Evolutionary conservation across 2,888 invertebrate genomes (phyloP).

Genomic region (Pristionchus fissidentatus): DNA sequence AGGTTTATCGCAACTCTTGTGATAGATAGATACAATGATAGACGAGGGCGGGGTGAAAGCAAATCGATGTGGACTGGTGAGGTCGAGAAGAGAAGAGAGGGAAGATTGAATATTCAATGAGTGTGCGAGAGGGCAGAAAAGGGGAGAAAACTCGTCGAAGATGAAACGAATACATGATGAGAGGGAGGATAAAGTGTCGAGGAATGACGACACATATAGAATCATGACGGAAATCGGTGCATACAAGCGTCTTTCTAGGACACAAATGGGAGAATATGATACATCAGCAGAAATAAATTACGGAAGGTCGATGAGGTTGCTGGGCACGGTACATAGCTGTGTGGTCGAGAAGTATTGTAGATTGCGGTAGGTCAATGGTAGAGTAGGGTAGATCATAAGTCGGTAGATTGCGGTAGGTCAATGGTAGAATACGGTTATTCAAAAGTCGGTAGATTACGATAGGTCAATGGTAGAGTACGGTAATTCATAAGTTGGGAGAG

Average conservation of each 20-base stretch:
- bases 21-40: constrained; percentile 4
- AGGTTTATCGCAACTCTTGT: background rate
- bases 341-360: no score
- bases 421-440: background rate
- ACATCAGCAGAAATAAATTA: no score
- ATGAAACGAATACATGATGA: no score
- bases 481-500: background rate
- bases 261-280: no score
- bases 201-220: no score
- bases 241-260: background rate
- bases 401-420: background rate
- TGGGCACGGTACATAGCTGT: no score
- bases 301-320: no score
- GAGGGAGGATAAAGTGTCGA: no score
- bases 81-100: background rate
- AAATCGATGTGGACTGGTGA: background rate
- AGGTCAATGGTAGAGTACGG: background rate
- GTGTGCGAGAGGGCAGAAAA: no score
- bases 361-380: background rate
- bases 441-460: background rate
- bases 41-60: background rate
- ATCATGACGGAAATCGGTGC: background rate
- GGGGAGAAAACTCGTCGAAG: no score
- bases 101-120: constrained; percentile 23
- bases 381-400: background rate